Conservation (phyloP, 2,113 vertebrate genomes). For the Phalacrocorax aristotelis region DNA sequence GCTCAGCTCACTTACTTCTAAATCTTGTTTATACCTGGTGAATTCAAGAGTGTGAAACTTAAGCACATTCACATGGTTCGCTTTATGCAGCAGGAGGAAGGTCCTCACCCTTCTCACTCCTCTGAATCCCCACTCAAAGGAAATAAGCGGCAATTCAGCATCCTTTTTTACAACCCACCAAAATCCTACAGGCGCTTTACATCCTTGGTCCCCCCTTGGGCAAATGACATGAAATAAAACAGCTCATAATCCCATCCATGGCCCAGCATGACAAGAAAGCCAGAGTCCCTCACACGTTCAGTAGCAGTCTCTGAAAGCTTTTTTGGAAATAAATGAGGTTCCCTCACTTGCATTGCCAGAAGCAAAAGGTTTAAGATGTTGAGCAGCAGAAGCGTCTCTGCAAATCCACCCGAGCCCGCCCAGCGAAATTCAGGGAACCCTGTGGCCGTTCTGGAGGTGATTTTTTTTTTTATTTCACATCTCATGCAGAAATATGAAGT, state of each 20-base stretch:
- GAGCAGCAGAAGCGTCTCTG: fast-evolving
- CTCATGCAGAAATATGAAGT: neutral
- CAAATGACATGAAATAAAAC: neutral
- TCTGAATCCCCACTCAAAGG: neutral
- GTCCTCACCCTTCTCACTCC: neutral
- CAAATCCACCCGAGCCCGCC: neutral
- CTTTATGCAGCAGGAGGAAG: neutral
- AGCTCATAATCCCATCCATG: neutral
- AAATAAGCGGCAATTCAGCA: neutral
- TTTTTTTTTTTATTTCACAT: neutral
- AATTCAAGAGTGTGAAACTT: neutral
- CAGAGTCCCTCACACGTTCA: neutral
- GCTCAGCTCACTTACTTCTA: neutral
- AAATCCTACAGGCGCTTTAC: neutral
- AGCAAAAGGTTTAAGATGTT: neutral
- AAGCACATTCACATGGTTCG: neutral
- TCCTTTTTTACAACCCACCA: neutral
- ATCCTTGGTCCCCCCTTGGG: neutral
- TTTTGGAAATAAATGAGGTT: neutral
- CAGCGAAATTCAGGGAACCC: neutral
- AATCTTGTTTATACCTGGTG: neutral
- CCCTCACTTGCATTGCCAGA: neutral
- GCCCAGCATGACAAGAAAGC: neutral
- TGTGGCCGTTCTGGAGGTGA: neutral
- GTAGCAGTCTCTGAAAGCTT: neutral